phyloP scores from a whole-genome alignment of 2,888 invertebrate species.

The Eulithis prunata region DNA sequence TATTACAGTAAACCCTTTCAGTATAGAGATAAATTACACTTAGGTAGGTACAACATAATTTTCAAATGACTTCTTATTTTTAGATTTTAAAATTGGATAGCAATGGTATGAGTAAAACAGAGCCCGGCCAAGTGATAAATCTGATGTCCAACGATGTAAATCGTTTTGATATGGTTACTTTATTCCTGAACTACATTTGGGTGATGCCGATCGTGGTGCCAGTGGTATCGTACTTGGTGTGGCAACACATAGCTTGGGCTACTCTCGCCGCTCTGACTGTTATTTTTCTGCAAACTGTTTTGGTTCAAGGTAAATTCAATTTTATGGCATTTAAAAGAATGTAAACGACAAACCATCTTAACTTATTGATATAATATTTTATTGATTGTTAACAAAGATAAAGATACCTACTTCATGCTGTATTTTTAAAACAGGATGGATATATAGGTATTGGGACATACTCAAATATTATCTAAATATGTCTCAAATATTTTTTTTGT shows the following conservation, averaged over 20 bases:
- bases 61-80: slow-evolving; percentile 37
- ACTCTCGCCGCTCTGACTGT: slow-evolving; percentile 71
- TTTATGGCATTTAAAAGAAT: too few species aligned
- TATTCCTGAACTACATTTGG: slow-evolving; percentile 91
- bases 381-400: too few species aligned
- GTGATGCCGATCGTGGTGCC: slow-evolving; percentile 90
- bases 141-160: slow-evolving; percentile 94
- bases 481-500: too few species aligned
- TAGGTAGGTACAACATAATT: too few species aligned
- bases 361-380: too few species aligned
- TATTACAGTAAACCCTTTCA: too few species aligned
- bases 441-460: too few species aligned
- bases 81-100: slow-evolving; percentile 81
- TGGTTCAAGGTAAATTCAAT: slow-evolving; percentile 74
- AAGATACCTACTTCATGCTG: too few species aligned
- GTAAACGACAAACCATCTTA: background rate
- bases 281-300: slow-evolving; percentile 85
- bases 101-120: slow-evolving; percentile 84
- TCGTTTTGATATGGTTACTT: slow-evolving; percentile 89
- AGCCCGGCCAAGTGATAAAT: slow-evolving; percentile 92
- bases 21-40: too few species aligned
- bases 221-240: slow-evolving; percentile 79
- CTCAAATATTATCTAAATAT: too few species aligned
- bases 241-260: slow-evolving; percentile 74
- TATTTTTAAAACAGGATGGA: too few species aligned